These are phyloP conservation scores for Brassicogethes aeneus DNA, from an alignment of 2,888 invertebrate genomes.

Conservation along the genomic window DNA sequence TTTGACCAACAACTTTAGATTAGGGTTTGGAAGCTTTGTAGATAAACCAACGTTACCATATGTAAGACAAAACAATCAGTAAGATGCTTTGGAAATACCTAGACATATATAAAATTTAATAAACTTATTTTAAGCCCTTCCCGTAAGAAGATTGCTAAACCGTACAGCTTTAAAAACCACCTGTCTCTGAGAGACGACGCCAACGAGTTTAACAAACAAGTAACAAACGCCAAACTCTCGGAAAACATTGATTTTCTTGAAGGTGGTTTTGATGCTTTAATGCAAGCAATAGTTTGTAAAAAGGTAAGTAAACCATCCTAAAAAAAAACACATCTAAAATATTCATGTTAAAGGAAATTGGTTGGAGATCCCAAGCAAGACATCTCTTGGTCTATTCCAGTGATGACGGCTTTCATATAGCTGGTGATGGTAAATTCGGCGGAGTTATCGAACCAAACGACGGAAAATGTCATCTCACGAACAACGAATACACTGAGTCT, in stretches of 20 bases:
- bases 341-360: too few species aligned
- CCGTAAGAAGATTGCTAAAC: background rate
- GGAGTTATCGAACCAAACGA: background rate
- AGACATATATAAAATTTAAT: too few species aligned
- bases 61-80: too few species aligned
- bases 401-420: constrained; percentile 38
- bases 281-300: constrained; percentile 46
- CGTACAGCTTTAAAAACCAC: background rate
- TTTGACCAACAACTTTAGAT: constrained; percentile 53
- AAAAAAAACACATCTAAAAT: too few species aligned
- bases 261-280: background rate
- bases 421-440: background rate
- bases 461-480: background rate
- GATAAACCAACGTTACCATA: constrained; percentile 61
- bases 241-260: background rate
- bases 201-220: background rate
- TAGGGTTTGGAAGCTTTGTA: constrained; percentile 61
- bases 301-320: too few species aligned
- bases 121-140: background rate
- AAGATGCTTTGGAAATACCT: too few species aligned
- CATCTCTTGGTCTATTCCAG: constrained; percentile 9
- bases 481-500: background rate
- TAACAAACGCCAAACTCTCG: background rate
- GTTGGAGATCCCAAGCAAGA: constrained; percentile 29
- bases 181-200: background rate